phyloP scores from a whole-genome alignment of 30 jellyfish, hydroid and myxozoan species.

The Chironex yamaguchii region DNA sequence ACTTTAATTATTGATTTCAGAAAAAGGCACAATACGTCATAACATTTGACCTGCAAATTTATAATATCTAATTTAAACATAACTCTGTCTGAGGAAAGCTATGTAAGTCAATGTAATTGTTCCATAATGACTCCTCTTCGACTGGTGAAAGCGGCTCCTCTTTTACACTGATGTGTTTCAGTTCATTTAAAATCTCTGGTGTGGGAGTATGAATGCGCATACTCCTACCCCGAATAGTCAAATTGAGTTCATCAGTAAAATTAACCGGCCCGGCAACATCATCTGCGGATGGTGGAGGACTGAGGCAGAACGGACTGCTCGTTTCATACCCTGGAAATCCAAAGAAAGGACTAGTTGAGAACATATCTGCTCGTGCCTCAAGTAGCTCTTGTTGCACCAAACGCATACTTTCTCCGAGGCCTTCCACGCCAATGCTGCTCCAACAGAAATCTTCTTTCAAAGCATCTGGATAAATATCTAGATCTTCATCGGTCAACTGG shows the following conservation, averaged over 20 bases:
- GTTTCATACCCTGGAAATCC: conserved; percentile 66
- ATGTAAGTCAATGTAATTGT: conserved; percentile 63
- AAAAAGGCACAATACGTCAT: no score
- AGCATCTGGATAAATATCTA: conserved; percentile 81
- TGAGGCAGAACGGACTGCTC: conserved; percentile 89
- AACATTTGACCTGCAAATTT: no score
- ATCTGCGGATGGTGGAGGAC: conserved; percentile 96
- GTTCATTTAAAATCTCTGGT: conserved; percentile 37
- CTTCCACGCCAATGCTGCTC: conserved; percentile 75
- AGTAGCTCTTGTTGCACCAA: conserved; percentile 87
- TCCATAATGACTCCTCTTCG: conserved; percentile 73
- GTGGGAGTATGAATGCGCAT: conserved; percentile 82
- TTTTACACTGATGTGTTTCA: conserved; percentile 45
- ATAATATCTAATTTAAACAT: neutral
- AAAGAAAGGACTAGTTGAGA: conserved; percentile 72
- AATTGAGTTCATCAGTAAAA: conserved; percentile 85
- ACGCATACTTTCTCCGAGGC: conserved; percentile 88
- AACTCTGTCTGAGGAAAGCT: neutral
- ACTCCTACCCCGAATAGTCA: conserved; percentile 88
- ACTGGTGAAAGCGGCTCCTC: conserved; percentile 91
- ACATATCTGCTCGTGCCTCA: conserved; percentile 84
- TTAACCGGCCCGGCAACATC: conserved; percentile 73
- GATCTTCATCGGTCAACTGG: conserved; percentile 40
- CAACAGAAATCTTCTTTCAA: conserved; percentile 88
- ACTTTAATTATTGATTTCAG: no score